Conservation (phyloP, 2,888 invertebrate genomes). For the Liopterus haemorrhoidalis region DNA sequence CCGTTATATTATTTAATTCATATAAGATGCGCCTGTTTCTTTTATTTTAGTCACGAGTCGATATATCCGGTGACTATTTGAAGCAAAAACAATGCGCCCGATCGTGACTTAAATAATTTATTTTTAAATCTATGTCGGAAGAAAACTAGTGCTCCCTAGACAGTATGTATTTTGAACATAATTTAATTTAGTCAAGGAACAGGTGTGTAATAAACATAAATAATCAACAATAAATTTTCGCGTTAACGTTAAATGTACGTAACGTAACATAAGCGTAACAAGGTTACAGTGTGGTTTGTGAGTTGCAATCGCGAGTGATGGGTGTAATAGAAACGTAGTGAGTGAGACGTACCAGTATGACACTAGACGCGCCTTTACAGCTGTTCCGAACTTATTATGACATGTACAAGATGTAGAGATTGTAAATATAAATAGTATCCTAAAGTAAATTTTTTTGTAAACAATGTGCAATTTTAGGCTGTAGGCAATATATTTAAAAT, state of each 20-base stretch:
- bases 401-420: constrained; percentile 35
- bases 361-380: constrained; percentile 34
- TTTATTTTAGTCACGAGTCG: too few species aligned
- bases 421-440: constrained; percentile 31
- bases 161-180: too few species aligned
- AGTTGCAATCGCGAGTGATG: constrained; percentile 11
- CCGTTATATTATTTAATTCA: too few species aligned
- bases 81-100: too few species aligned
- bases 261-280: constrained; percentile 12
- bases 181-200: too few species aligned
- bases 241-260: constrained; percentile 14
- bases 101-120: too few species aligned
- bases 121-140: too few species aligned
- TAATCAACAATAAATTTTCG: too few species aligned
- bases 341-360: constrained; percentile 28
- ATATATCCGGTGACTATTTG: too few species aligned
- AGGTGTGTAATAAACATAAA: too few species aligned
- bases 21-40: too few species aligned
- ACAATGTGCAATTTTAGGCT: constrained; percentile 31
- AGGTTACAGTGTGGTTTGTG: constrained; percentile 15
- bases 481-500: constrained; percentile 13
- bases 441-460: constrained; percentile 29
- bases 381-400: constrained; percentile 30
- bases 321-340: constrained; percentile 29
- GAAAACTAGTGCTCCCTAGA: too few species aligned